Percentiles rank a stretch among this genome's conserved stretches.
phyloP scores from a whole-genome alignment of 2,888 invertebrate species.

The Baccha elongata region DNA sequence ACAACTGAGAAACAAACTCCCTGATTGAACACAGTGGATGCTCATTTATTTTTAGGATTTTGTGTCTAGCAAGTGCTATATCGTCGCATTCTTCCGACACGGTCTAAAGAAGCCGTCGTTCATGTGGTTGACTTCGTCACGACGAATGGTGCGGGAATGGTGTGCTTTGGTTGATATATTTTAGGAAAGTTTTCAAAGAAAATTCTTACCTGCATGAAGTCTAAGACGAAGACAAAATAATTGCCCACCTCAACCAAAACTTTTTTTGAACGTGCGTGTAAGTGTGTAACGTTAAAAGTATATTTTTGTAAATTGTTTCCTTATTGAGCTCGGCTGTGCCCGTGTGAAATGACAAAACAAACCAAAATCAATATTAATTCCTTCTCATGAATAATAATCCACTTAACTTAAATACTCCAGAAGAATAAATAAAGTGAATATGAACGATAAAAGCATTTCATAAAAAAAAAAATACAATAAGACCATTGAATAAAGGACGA shows the following conservation, averaged over 20 bases:
- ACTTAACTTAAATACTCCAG: conserved; percentile 67
- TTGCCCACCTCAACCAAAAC: background rate
- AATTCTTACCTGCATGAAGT: conserved; percentile 12
- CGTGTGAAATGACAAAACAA: conserved; percentile 33
- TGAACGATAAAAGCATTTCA: conserved; percentile 59
- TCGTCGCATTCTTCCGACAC: conserved; percentile 15
- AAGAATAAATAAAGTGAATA: conserved; percentile 47
- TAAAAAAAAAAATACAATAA: conserved; percentile 6
- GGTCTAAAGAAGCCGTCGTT: conserved; percentile 14
- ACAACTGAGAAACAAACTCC: conserved; percentile 19
- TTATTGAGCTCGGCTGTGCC: background rate
- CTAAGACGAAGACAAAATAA: conserved; percentile 2
- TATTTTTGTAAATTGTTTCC: conserved; percentile 36
- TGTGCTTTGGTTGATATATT: conserved; percentile 4
- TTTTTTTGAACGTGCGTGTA: background rate
- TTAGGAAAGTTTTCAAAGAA: conserved; percentile 18
- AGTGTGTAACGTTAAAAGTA: conserved; percentile 10
- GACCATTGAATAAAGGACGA: background rate
- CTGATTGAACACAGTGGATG: conserved; percentile 29
- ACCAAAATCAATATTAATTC: conserved; percentile 69
- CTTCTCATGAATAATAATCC: conserved; percentile 66
- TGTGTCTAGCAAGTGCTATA: conserved; percentile 34
- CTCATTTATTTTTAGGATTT: conserved; percentile 63
- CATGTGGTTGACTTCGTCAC: background rate
- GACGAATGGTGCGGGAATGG: background rate